phyloP scores from a whole-genome alignment of 1,140 invertebrate genomes.

The Eulimnadia texana region DNA sequence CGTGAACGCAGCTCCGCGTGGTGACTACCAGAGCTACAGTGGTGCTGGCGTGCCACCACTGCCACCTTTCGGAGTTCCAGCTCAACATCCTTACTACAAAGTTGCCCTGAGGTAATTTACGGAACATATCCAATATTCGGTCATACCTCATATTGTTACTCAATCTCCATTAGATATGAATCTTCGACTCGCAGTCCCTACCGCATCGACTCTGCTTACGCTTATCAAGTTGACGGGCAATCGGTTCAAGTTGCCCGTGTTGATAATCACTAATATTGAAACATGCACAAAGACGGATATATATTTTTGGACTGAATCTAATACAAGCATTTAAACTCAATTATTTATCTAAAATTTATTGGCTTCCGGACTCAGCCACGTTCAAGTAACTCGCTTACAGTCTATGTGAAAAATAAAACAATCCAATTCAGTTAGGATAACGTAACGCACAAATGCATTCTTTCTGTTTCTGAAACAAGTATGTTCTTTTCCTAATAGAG shows the following conservation, averaged over 20 bases:
- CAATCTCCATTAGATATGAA: constrained; percentile 4
- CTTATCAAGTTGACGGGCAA: constrained; percentile 16
- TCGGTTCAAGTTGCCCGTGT: constrained; percentile 14
- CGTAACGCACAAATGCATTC: too few species aligned
- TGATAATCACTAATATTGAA: too few species aligned
- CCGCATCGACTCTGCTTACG: constrained; percentile 15
- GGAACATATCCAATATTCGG: neutral
- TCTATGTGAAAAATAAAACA: too few species aligned
- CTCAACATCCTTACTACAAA: constrained; percentile 1
- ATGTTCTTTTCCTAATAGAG: too few species aligned
- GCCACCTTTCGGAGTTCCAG: constrained; percentile 5
- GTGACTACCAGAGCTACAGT: neutral
- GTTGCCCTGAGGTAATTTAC: neutral
- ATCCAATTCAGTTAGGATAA: too few species aligned
- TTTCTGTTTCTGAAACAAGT: too few species aligned
- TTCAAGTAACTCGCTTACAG: too few species aligned
- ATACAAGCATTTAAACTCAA: too few species aligned
- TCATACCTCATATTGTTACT: neutral
- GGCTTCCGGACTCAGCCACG: too few species aligned
- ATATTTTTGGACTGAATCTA: too few species aligned
- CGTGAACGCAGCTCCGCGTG: neutral
- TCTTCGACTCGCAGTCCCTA: constrained; percentile 5
- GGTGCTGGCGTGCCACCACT: neutral
- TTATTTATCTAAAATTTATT: too few species aligned
- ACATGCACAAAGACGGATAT: too few species aligned